Conservation (phyloP, 2,113 vertebrate genomes). For the Ameiurus melas region DNA sequence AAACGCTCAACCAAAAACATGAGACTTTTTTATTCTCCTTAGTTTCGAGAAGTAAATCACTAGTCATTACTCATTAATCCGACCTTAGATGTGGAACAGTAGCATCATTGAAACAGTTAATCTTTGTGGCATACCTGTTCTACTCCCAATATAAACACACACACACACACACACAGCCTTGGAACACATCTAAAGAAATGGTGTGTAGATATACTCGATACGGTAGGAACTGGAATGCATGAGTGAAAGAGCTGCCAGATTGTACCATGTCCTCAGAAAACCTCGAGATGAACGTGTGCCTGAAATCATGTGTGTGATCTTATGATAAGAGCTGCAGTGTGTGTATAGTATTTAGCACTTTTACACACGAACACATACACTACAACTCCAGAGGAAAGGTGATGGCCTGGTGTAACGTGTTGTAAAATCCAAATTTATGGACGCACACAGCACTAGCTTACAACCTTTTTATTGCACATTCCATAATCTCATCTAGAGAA, state of each 20-base stretch:
- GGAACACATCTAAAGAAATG: conserved; percentile 19
- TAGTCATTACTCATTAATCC: background rate
- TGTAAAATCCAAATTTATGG: background rate
- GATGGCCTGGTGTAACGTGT: background rate
- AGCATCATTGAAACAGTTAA: background rate
- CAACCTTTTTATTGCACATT: background rate
- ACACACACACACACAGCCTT: background rate
- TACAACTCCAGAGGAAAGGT: conserved; percentile 15
- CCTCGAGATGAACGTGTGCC: conserved; percentile 45
- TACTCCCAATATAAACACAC: conserved; percentile 12
- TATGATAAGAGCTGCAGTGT: background rate
- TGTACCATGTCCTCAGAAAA: conserved; percentile 50
- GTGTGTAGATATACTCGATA: conserved; percentile 21
- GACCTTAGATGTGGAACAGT: background rate
- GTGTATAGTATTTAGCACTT: background rate
- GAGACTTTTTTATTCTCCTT: background rate
- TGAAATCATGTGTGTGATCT: conserved; percentile 23
- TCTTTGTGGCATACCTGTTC: background rate
- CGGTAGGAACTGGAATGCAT: conserved; percentile 12
- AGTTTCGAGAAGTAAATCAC: background rate
- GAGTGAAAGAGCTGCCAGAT: conserved; percentile 19
- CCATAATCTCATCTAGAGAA: background rate
- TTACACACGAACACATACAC: background rate
- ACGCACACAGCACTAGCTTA: background rate
- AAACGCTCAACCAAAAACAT: background rate